Evolutionary conservation across 2,113 vertebrate genomes (phyloP).

Genomic region (Rana temporaria): DNA sequence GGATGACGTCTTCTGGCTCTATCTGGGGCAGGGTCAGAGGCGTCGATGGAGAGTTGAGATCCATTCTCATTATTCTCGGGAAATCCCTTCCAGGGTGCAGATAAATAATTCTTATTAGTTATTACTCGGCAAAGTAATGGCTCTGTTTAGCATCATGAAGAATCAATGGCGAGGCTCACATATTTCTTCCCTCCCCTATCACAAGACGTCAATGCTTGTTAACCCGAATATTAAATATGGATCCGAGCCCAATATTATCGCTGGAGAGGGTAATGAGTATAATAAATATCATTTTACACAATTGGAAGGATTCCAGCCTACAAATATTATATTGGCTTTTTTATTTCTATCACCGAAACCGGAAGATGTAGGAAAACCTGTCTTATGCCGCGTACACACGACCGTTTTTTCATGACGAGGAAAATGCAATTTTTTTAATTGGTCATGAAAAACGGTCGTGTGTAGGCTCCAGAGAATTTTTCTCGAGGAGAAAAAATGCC

Average conservation of each 20-base stretch:
- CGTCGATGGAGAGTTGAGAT: too few species aligned
- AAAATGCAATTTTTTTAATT: too few species aligned
- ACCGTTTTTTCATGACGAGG: too few species aligned
- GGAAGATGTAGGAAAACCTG: too few species aligned
- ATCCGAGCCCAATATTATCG: background rate
- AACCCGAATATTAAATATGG: constrained; percentile 14
- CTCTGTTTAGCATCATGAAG: background rate
- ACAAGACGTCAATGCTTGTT: background rate
- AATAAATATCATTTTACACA: constrained; percentile 20
- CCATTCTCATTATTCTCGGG: background rate
- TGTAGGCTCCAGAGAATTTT: too few species aligned
- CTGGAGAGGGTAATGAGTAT: background rate
- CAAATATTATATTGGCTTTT: background rate
- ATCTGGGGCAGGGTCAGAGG: too few species aligned
- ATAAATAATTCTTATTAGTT: background rate
- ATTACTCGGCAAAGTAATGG: background rate
- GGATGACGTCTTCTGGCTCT: background rate
- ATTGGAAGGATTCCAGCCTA: background rate
- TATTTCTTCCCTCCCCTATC: too few species aligned
- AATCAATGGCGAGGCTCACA: background rate
- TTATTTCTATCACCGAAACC: background rate
- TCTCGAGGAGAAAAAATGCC: too few species aligned
- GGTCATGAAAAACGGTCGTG: too few species aligned
- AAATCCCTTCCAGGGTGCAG: background rate
- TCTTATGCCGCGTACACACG: too few species aligned